phyloP scores from a whole-genome alignment of 2,113 vertebrate genomes.

The Limanda limanda region DNA sequence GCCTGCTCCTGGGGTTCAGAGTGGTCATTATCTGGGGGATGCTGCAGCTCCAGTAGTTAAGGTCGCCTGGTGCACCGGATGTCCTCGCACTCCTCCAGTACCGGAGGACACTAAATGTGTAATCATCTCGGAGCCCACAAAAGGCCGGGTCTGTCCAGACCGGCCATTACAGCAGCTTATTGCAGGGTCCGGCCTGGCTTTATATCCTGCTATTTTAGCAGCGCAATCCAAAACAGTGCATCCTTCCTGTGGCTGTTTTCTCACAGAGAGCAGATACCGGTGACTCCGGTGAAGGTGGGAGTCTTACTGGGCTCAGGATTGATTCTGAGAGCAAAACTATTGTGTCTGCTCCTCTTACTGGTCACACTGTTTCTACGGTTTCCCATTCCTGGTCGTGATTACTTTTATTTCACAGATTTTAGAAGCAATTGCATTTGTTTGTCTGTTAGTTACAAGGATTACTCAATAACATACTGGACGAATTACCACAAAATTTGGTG shows the following conservation, averaged over 20 bases:
- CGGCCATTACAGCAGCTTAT: conserved; percentile 63
- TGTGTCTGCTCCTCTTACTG: conserved; percentile 2
- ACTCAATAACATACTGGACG: no score
- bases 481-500: no score
- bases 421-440: no score
- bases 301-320: conserved; percentile 38
- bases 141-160: conserved; percentile 59
- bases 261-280: conserved; percentile 28
- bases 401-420: no score
- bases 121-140: conserved; percentile 74
- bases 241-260: conserved; percentile 39
- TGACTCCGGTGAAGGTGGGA: background rate
- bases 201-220: conserved; percentile 27
- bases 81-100: conserved; percentile 57
- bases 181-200: conserved; percentile 59
- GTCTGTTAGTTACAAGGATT: no score
- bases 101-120: conserved; percentile 75
- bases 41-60: conserved; percentile 72
- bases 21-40: conserved; percentile 80
- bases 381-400: background rate
- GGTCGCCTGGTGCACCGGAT: conserved; percentile 70
- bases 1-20: conserved; percentile 69
- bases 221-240: conserved; percentile 33
- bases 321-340: background rate
- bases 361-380: background rate